Conservation (phyloP, 1,140 invertebrate species). For the Drosophila sulfurigaster region DNA sequence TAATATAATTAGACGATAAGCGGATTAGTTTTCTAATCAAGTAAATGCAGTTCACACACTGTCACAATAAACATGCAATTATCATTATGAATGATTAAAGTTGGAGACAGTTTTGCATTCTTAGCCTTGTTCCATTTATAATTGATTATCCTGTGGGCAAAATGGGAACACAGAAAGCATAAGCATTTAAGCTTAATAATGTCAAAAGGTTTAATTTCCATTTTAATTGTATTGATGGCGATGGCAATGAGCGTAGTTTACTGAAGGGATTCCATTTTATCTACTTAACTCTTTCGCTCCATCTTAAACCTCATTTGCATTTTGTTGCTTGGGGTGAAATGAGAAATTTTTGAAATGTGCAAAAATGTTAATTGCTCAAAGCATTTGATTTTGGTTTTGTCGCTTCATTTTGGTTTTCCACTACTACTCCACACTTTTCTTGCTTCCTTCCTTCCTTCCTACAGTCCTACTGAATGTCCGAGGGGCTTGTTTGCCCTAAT, state of each 20-base stretch:
- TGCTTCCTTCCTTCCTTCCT: background rate
- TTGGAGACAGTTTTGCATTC: conserved; percentile 1
- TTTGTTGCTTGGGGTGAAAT: background rate
- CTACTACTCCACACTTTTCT: background rate
- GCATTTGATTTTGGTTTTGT: conserved; percentile 32
- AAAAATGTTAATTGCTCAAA: conserved; percentile 52
- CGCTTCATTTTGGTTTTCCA: conserved; percentile 15
- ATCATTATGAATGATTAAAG: conserved; percentile 33
- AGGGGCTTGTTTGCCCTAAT: conserved; percentile 37
- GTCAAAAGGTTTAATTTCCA: conserved; percentile 56
- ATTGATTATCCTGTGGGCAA: conserved; percentile 73
- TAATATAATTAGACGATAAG: conserved; percentile 66
- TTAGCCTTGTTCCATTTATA: conserved; percentile 48
- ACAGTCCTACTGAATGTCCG: background rate
- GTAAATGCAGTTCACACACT: conserved; percentile 37
- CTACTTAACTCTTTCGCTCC: conserved; percentile 1
- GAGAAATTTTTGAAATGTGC: conserved; percentile 19
- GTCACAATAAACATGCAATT: conserved; percentile 57
- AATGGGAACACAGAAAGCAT: conserved; percentile 45
- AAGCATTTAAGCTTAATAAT: conserved; percentile 64
- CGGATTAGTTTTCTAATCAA: conserved; percentile 50
- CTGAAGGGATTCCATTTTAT: conserved; percentile 32
- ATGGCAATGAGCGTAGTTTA: background rate
- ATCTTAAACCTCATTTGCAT: conserved; percentile 5
- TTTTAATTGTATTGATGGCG: conserved; percentile 49